Evolutionary conservation across 1,140 invertebrate species (phyloP), one percentile per base, ranked within the genome.

Genomic region (Hylaeus anthracinus): DNA sequence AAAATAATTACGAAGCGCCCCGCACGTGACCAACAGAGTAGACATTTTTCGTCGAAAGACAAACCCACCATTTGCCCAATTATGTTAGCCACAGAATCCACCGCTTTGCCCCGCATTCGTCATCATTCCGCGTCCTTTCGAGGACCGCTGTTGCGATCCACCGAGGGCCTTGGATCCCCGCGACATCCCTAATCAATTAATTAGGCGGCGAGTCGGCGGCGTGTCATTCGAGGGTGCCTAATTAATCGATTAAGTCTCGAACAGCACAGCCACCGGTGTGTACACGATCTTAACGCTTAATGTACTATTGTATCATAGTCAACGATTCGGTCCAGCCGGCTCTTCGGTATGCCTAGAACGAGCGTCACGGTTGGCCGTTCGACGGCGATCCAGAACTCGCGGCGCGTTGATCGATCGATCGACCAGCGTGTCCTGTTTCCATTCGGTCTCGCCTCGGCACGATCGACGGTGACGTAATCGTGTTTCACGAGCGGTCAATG

Each of bases 201-300:
- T 81, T 86, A 86, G 75, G 53, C 67, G 53, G 63, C 67, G 78
- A 77, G 55, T 60, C 63, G 77, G 39, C 76, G 72, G 61, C 72
- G 83, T 75, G 77, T 85, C 75, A 53, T 78, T 78, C 63, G 71
- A 81, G 81, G 63, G 55, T 51, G 81, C 76, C 84, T 83, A 81
- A 87, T 86, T 84, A 84, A 89, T 87, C 84, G 77, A 81, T 75
- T 76, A 51, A 82, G 77, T 86, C 82, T 89, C 85, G 83, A 91
- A 90, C 86, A 89, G 88, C 88, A 87, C 90, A 86, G 88, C 91
- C 91, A 92, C 6, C 90, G 91, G 77, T 88, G 89, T 82, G 91
- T 91, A 91, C 90, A 91, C 91, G 90, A 90, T 92, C 87, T 90
- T 91, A 88, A 83, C 81, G 83, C 73, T 86, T 88, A 88, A 90